phyloP scores from a whole-genome alignment of 1,140 invertebrate species.

The Apis florea region DNA sequence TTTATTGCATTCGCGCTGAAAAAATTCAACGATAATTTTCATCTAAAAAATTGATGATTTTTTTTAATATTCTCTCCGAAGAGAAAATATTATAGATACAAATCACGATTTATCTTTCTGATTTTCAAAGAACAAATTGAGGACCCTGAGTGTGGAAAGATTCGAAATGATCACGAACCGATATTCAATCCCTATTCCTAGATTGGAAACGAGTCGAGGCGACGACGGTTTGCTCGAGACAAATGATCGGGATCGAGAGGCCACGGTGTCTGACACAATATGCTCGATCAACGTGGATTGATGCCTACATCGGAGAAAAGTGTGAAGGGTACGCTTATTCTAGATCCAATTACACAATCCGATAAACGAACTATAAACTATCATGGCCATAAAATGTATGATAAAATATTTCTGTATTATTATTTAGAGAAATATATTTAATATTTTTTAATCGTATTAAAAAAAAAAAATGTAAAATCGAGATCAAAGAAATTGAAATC shows the following conservation, averaged over 20 bases:
- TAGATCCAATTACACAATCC: slow-evolving; percentile 4
- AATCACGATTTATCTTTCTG: not conserved
- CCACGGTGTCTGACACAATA: not conserved
- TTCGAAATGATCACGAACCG: not conserved
- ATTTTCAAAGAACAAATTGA: not conserved
- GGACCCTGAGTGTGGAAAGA: not conserved
- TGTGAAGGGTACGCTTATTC: not conserved
- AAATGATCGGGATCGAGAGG: slow-evolving; percentile 20
- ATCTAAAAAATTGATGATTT: too few species aligned
- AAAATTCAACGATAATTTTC: too few species aligned
- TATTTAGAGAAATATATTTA: too few species aligned
- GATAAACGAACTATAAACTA: too few species aligned
- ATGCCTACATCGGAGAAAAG: slow-evolving; percentile 38
- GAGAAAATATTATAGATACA: too few species aligned
- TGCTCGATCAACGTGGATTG: slow-evolving; percentile 62
- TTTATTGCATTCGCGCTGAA: too few species aligned
- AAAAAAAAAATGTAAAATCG: too few species aligned
- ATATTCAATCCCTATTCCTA: not conserved
- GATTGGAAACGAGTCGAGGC: not conserved
- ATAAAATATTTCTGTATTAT: too few species aligned
- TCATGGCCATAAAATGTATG: too few species aligned
- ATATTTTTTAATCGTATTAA: too few species aligned
- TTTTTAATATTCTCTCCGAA: not conserved
- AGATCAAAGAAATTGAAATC: too few species aligned
- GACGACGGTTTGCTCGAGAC: not conserved